Evolutionary conservation across 2,113 vertebrate genomes (phyloP).

Genomic region (Plecturocebus donacophilus): DNA sequence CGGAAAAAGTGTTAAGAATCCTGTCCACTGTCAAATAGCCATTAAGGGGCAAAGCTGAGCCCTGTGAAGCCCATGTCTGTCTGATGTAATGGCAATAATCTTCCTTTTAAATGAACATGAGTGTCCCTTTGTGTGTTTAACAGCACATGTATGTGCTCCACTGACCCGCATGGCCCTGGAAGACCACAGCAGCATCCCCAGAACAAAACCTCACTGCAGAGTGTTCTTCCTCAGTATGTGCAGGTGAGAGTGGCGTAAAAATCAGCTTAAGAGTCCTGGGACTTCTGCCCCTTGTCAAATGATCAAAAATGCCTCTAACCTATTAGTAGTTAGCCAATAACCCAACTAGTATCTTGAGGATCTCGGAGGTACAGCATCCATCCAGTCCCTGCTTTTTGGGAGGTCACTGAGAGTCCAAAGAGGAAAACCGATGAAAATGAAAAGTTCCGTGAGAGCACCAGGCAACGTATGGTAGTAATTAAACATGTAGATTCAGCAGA

Average conservation of each 20-base stretch:
- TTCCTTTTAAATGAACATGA: no score
- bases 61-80: no score
- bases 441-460: not conserved
- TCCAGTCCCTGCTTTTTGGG: not conserved
- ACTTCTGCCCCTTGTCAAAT: not conserved
- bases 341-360: not conserved
- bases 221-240: not conserved
- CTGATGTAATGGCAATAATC: not conserved
- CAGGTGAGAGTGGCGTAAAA: no score
- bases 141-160: not conserved
- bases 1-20: not conserved
- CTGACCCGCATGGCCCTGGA: fast-evolving
- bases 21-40: not conserved
- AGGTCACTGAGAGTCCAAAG: not conserved
- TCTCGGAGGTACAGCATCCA: not conserved
- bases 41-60: not conserved
- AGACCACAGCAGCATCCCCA: not conserved
- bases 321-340: not conserved
- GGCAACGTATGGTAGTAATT: not conserved
- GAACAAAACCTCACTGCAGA: not conserved
- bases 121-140: not conserved
- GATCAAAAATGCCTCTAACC: not conserved
- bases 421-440: not conserved
- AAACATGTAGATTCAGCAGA: not conserved
- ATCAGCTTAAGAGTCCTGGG: not conserved